Evolutionary conservation across 2,888 invertebrate species (phyloP).

Genomic region (Cheilosia soror): DNA sequence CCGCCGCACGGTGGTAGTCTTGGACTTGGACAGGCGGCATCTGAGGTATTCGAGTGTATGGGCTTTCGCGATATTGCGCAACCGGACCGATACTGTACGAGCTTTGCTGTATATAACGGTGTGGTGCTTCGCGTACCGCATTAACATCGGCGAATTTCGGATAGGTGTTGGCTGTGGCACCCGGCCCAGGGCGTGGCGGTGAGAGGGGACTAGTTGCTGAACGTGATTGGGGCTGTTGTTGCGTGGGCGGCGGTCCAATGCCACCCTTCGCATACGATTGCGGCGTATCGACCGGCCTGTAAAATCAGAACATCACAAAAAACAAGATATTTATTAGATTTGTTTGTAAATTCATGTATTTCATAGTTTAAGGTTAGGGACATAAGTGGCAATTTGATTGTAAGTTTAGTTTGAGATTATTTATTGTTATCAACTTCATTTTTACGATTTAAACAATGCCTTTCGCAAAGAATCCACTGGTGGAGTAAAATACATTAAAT

Average conservation of each 20-base stretch:
- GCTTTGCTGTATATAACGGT: conserved; percentile 82
- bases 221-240: conserved; percentile 80
- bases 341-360: conserved; percentile 76
- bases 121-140: conserved; percentile 81
- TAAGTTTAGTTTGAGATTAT: not conserved
- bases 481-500: too few relatives aligned
- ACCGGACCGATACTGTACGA: conserved; percentile 82
- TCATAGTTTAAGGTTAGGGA: not conserved
- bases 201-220: conserved; percentile 83
- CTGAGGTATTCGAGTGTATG: conserved; percentile 82
- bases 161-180: conserved; percentile 82
- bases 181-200: conserved; percentile 82
- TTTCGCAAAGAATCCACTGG: too few relatives aligned
- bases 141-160: conserved; percentile 82
- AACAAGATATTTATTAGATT: conserved; percentile 81
- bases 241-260: conserved; percentile 79
- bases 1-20: conserved; percentile 80
- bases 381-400: conserved; percentile 28
- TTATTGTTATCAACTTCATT: too few relatives aligned
- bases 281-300: conserved; percentile 83
- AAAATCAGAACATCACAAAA: conserved; percentile 80
- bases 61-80: conserved; percentile 82
- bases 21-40: conserved; percentile 80
- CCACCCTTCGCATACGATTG: conserved; percentile 82
- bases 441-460: too few relatives aligned